Conservation (phyloP, 2,113 vertebrate genomes). For the Gorilla gorilla region DNA sequence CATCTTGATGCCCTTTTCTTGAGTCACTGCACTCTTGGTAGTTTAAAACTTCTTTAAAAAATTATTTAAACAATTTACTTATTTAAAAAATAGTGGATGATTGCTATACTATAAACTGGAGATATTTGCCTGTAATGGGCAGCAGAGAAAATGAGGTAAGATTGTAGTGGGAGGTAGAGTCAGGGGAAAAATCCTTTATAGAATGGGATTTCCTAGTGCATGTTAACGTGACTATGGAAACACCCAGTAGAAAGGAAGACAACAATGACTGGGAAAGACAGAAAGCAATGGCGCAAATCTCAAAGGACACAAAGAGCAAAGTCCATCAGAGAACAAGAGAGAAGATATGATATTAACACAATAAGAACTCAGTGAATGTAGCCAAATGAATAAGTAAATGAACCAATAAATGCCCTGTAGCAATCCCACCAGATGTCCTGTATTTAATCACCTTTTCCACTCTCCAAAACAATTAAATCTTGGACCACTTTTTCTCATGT, state of each 20-base stretch:
- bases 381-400: slow-evolving; percentile 35
- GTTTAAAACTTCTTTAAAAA: background rate
- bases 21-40: background rate
- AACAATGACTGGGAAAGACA: background rate
- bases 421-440: background rate
- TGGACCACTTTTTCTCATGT: background rate
- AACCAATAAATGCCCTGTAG: background rate
- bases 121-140: background rate
- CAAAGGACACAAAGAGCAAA: background rate
- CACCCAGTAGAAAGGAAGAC: background rate
- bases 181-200: background rate
- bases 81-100: background rate
- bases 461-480: background rate
- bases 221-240: background rate
- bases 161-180: background rate
- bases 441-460: slow-evolving; percentile 27
- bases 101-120: background rate
- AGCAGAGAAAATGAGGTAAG: background rate
- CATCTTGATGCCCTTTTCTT: background rate
- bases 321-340: background rate
- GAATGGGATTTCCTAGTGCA: background rate
- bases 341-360: background rate
- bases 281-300: background rate
- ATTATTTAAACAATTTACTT: too few species aligned
- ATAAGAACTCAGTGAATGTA: background rate